Evolutionary conservation across 92 coral and sea anemone genomes (phyloP), one percentile per base, ranked within the genome.

Genomic region (Epizoanthus rinbou): DNA sequence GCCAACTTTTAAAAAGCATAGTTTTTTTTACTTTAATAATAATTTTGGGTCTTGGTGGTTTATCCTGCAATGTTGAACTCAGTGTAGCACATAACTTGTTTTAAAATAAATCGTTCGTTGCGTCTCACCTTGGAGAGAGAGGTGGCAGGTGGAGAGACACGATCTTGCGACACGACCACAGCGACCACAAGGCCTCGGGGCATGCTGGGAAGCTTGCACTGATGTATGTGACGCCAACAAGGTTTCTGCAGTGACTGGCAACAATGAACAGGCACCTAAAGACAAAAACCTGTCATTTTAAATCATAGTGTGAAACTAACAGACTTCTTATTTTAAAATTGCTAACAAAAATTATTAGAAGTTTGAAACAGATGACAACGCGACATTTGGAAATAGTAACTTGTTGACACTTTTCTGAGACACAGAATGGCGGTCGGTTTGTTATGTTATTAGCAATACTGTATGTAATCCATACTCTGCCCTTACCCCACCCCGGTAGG

Each of bases 121-220:
- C 18, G 3, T 25, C 70, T 35, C 82, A 93, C 97, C 94, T 74
- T 21, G 92, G 93, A 62, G 74, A 79, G 94, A 93, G 81, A 0
- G 94, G 94, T 13, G 97, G 91, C 8, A 91, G 86, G 33, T 92
- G 79, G 65, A 93, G 91, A 5, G 83, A 73, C 10, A 69, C 21
- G 16, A 93, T 86, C 57, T 84, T 76, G 15, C 97, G 92, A 69
- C 97, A 93, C 23, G 91, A 84, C 94, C 93, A 91, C 67, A 93
- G 75, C 8, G 97, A 88, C 97, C 97, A 93, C 13, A 93, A 72
- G 76, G 97, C 92, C 91, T 93, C 97, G 25, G 94, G 94, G 69
- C 97, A 91, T 80, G 93, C 92, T 69, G 97, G 97, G 90, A 80
- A 93, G 23, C 80, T 62, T 57, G 92, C 94, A 68, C 93, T 91